Conservation (phyloP, 2,888 invertebrate species). For the Elysia crispata region DNA sequence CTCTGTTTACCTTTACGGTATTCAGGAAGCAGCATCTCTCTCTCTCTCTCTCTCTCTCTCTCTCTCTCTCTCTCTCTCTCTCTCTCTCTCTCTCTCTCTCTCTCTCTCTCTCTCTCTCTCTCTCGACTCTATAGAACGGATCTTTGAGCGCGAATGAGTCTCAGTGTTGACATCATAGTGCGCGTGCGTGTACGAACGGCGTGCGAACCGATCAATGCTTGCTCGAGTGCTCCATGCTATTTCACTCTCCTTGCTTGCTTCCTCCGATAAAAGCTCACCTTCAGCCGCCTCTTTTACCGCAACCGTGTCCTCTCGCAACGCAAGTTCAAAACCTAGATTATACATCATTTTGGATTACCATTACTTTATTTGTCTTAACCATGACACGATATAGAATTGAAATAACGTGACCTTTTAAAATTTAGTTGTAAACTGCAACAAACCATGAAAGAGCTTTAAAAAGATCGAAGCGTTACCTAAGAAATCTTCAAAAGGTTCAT, state of each 20-base stretch:
- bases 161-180: not conserved
- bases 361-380: too few relatives aligned
- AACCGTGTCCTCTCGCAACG: not conserved
- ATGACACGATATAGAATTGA: too few relatives aligned
- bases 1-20: too few relatives aligned
- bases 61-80: constrained; percentile 10
- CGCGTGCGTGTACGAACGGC: not conserved
- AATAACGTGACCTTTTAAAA: too few relatives aligned
- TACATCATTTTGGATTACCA: too few relatives aligned
- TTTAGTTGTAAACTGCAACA: too few relatives aligned
- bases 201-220: not conserved
- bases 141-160: not conserved
- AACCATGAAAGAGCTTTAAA: too few relatives aligned
- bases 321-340: too few relatives aligned
- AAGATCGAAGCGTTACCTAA: too few relatives aligned
- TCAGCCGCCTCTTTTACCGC: not conserved
- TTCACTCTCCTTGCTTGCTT: too few relatives aligned
- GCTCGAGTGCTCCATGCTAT: not conserved
- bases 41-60: not conserved
- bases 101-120: not conserved
- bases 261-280: not conserved
- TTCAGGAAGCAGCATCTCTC: too few relatives aligned
- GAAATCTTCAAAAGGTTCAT: too few relatives aligned
- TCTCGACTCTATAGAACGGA: not conserved
- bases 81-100: not conserved